Conservation (phyloP, 2,113 vertebrate genomes). For the Gasterosteus nipponicus region DNA sequence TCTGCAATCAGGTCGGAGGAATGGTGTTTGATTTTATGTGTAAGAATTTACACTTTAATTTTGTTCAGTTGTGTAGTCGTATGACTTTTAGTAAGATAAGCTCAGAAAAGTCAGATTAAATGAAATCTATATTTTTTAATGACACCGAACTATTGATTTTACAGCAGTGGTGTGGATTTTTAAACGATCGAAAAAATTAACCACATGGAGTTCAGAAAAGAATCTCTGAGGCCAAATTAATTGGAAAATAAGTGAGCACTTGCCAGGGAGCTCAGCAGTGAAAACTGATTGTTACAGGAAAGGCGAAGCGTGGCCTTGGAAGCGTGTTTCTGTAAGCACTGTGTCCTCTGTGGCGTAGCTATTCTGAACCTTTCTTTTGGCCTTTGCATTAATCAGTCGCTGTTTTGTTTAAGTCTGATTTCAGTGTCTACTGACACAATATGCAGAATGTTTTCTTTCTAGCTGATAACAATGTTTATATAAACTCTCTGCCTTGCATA, state of each 20-base stretch:
- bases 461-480: slow-evolving; percentile 24
- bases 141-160: slow-evolving; percentile 48
- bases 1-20: neutral
- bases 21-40: neutral
- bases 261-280: slow-evolving; percentile 73
- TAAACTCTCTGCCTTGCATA: slow-evolving; percentile 18
- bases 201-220: slow-evolving; percentile 70
- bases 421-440: slow-evolving; percentile 17
- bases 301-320: slow-evolving; percentile 56
- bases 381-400: slow-evolving; percentile 55
- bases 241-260: slow-evolving; percentile 75
- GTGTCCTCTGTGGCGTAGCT: slow-evolving; percentile 51
- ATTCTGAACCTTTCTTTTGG: slow-evolving; percentile 45
- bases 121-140: slow-evolving; percentile 13
- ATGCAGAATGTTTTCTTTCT: slow-evolving; percentile 1
- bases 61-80: slow-evolving; percentile 2
- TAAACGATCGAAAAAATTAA: slow-evolving; percentile 61
- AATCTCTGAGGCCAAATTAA: slow-evolving; percentile 77
- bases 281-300: slow-evolving; percentile 63
- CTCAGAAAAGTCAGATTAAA: neutral
- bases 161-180: slow-evolving; percentile 33
- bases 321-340: slow-evolving; percentile 52
- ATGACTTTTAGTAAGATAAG: neutral
- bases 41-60: slow-evolving; percentile 2
- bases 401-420: slow-evolving; percentile 46